These are phyloP conservation scores for Hermaeophaga mercurialis DNA, from an alignment of 2,888 invertebrate genomes.

Conservation along the genomic window DNA sequence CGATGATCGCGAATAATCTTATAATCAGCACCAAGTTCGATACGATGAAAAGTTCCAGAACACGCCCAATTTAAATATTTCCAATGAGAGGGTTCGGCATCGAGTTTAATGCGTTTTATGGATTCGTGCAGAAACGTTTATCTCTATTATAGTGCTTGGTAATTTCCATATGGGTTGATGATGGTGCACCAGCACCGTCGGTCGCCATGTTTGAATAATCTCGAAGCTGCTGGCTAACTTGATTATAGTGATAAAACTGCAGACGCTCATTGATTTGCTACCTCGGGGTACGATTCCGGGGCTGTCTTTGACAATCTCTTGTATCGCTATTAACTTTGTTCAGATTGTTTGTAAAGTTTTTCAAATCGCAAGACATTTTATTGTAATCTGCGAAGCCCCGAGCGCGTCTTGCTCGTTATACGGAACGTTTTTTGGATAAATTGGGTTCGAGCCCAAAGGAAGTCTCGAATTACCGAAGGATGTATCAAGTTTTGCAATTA, in stretches of 20 bases:
- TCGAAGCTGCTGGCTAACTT: constrained; percentile 49
- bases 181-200: constrained; percentile 40
- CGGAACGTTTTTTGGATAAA: not conserved
- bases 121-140: constrained; percentile 56
- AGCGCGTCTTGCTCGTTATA: not conserved
- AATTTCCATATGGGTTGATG: constrained; percentile 56
- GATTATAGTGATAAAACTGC: constrained; percentile 54
- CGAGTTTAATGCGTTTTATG: constrained; percentile 54
- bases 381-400: not conserved
- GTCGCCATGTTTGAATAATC: constrained; percentile 43
- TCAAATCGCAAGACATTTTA: constrained; percentile 30
- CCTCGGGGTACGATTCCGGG: constrained; percentile 36
- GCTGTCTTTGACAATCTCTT: constrained; percentile 36
- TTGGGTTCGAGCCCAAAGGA: not conserved
- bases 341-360: constrained; percentile 33
- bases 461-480: no score
- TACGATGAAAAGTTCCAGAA: constrained; percentile 34
- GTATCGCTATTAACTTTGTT: constrained; percentile 32
- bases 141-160: constrained; percentile 55
- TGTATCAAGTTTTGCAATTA: no score
- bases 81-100: constrained; percentile 52
- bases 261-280: constrained; percentile 44
- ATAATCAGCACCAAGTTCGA: constrained; percentile 33
- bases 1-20: constrained; percentile 27
- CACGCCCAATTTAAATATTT: constrained; percentile 54